These are phyloP conservation scores for Zosterops hypoxanthus DNA, from an alignment of 2,113 vertebrate genomes.

Conservation along the genomic window DNA sequence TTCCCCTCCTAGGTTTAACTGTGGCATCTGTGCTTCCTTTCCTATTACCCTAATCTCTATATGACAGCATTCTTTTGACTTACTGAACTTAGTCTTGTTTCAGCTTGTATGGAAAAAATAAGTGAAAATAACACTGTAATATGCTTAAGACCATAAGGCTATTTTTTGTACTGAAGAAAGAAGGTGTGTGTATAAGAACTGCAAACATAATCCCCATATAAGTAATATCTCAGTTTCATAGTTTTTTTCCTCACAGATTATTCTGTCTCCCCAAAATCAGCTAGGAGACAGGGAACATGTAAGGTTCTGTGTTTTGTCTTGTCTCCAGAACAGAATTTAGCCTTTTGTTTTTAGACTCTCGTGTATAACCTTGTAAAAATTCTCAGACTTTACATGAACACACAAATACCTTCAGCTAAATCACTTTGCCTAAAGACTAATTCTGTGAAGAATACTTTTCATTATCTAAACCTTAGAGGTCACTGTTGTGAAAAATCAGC, in stretches of 20 bases:
- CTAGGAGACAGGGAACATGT: neutral
- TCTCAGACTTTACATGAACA: neutral
- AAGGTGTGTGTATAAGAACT: neutral
- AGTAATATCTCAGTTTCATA: neutral
- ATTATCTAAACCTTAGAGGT: neutral
- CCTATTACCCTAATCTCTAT: neutral
- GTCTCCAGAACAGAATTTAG: neutral
- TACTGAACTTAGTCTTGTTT: neutral
- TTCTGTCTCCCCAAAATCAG: neutral
- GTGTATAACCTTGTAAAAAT: neutral
- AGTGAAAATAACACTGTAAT: neutral
- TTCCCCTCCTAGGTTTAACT: neutral
- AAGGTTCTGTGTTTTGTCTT: neutral
- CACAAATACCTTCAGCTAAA: neutral
- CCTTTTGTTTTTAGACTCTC: neutral
- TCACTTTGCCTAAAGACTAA: neutral
- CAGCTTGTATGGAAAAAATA: neutral
- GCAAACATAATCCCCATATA: neutral
- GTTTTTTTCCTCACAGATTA: neutral
- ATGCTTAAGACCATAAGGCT: neutral
- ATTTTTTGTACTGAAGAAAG: neutral
- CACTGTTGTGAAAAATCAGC: neutral
- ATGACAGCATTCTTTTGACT: neutral
- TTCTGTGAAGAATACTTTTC: neutral
- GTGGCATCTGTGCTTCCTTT: neutral